Base-by-base conservation (phyloP, 2,797 vertebrate genomes). In the Oophaga sylvatica region DNA sequence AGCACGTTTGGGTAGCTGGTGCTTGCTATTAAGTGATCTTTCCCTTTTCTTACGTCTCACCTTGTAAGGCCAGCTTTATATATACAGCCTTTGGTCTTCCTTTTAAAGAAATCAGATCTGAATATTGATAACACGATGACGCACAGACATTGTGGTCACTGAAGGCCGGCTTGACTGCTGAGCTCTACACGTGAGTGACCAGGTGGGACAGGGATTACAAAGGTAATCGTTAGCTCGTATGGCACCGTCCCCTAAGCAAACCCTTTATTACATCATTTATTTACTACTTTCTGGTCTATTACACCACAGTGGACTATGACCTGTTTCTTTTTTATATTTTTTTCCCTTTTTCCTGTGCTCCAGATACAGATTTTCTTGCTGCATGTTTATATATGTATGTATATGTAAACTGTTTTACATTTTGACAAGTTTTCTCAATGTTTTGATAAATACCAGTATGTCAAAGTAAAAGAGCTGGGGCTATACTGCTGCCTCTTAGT, bases 301-400 rank as follows among this genome's bases (percentile, higher is more conserved):
- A 29, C 79, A 63, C 59, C 5, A 2, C 79, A 13, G 62, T 45
- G 62, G 80, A 67, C 5, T 81, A 65, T 41, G 41, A 62, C 80
- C 65, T 22, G 13, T 48, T 26, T 31, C 15, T 15, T 57, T 53
- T 67, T 13, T 53, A 0, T 71, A 7, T 29, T 60, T 45, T 63
- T 60, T 29, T 45, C 65, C 20, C 19, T 48, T 67, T 45, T 12
- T 8, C 17, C 60, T 45, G 62, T 81, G 62, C 60, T 81, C 80
- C 62, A 20, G 22, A 67, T 65, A 3, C n/a, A n/a, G 80, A 67
- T 26, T 65, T 65, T 65, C 16, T 65, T 81, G 80, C 80, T 81
- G 80, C 80, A 81, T 60, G 56, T 84, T 60, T 84, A 60, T 84
- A 73, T 83, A 84, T 71, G 70, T 71, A 76, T 84, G 65, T 84